These are phyloP conservation scores for Malthinus flaveolus DNA, from an alignment of 2,888 invertebrate species.

Conservation along the genomic window DNA sequence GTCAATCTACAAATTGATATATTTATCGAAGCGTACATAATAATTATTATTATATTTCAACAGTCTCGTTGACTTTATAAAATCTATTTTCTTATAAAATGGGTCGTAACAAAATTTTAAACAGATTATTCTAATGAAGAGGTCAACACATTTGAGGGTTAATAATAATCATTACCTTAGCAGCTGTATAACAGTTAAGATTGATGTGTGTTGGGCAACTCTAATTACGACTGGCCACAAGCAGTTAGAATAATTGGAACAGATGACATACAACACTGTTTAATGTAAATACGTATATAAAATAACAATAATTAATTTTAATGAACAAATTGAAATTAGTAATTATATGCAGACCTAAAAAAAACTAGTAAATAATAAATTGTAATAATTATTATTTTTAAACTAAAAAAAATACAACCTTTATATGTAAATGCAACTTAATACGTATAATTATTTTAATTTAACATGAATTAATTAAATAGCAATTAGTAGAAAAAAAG, in stretches of 20 bases:
- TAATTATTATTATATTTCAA: constrained; percentile 4
- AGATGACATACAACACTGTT: background rate
- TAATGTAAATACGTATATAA: too few species aligned
- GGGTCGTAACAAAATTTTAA: background rate
- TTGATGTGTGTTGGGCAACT: constrained; percentile 37
- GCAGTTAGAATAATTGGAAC: constrained; percentile 14
- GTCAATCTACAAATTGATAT: constrained; percentile 27
- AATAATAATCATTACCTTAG: constrained; percentile 37
- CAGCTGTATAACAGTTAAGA: constrained; percentile 37
- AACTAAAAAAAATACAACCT: background rate
- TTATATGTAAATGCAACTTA: background rate
- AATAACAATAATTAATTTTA: too few species aligned
- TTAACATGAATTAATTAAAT: background rate
- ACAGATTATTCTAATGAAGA: constrained; percentile 20
- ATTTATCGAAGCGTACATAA: constrained; percentile 24
- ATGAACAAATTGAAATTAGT: too few species aligned
- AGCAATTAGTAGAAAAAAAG: too few species aligned
- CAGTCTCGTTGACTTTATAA: background rate
- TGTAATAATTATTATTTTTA: background rate
- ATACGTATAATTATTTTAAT: background rate
- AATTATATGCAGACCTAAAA: background rate
- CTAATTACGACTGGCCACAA: constrained; percentile 38
- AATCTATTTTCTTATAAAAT: constrained; percentile 17
- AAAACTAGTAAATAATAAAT: background rate
- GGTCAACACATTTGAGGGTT: constrained; percentile 35